Evolutionary conservation across 2,113 vertebrate species (phyloP), one percentile per base, ranked within the genome.

Genomic region (Mesocricetus auratus): DNA sequence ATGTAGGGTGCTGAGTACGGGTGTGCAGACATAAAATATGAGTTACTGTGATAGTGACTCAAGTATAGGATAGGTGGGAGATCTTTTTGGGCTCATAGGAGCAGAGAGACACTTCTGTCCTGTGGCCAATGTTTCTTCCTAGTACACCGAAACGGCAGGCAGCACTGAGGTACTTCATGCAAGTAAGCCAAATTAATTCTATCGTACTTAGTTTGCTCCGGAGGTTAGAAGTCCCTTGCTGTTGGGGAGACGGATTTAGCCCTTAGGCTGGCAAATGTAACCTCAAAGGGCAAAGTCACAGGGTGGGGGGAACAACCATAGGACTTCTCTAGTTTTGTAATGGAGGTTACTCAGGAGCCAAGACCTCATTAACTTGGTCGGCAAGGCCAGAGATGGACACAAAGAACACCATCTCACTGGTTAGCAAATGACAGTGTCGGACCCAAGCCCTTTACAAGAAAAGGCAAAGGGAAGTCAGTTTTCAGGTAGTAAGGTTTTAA

Each of bases 21-120:
- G 82, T 95, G 95, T 92, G 86, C 93, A 69, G 91, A 95, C 94
- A 96, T 39, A 96, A 94, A 47, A 95, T 94, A 96, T 33, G 97
- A 94, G 47, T 64, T 64, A 87, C 96, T 97, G 64, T 77, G 96
- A 45, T 82, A 62, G 79, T 89, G 83, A 82, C 11, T 45, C 79
- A 45, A 53, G 36, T 75, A 3, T 71, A 42, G 94, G 58, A 71
- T 93, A 3, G 1, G 0, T 97, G 81, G 36, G 97, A 94, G 50
- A 83, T 93, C 97, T 97, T 94, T 69, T 91, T 39, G 95, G 82
- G 69, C 79, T 91, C 1, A 22, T 3, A 47, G 26, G 82, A 96
- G 88, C 56, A 96, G 47, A 92, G 95, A 91, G 15, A 19, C 45
- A 64, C 60, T 75, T 77, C 53, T 91, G 36, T 31, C 12, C 42